Conservation (phyloP, 2,888 invertebrate species). For the Drosophila multiciliata region DNA sequence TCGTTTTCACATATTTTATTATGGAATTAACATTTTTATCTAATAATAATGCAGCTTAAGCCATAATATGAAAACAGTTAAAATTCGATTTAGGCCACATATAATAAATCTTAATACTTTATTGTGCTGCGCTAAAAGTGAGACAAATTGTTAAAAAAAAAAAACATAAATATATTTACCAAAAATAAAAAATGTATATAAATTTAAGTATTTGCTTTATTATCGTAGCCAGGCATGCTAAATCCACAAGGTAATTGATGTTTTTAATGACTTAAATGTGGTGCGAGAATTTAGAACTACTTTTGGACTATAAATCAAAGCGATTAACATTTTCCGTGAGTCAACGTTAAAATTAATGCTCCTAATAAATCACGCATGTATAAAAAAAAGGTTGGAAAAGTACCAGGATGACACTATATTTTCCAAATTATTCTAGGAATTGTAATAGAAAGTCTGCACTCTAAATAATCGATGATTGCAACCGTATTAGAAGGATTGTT, state of each 20-base stretch:
- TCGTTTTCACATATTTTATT: conserved; percentile 8
- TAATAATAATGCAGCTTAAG: not conserved
- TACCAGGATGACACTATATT: not conserved
- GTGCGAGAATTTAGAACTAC: not conserved
- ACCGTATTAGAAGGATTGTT: not conserved
- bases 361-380: not conserved
- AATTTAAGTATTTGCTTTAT: not conserved
- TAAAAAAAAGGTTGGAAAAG: not conserved
- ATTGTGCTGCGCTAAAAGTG: not conserved
- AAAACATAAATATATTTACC: no score
- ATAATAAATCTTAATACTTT: not conserved
- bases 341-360: not conserved
- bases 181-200: no score
- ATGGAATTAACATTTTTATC: not conserved
- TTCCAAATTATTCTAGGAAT: not conserved
- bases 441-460: not conserved
- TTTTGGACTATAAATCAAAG: not conserved
- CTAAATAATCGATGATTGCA: not conserved
- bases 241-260: not conserved
- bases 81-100: conserved; percentile 3
- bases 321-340: not conserved
- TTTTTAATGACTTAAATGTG: not conserved
- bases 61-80: not conserved
- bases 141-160: not conserved
- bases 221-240: not conserved